phyloP scores from a whole-genome alignment of 1,140 invertebrate species.

The Drosophila micromelanica region DNA sequence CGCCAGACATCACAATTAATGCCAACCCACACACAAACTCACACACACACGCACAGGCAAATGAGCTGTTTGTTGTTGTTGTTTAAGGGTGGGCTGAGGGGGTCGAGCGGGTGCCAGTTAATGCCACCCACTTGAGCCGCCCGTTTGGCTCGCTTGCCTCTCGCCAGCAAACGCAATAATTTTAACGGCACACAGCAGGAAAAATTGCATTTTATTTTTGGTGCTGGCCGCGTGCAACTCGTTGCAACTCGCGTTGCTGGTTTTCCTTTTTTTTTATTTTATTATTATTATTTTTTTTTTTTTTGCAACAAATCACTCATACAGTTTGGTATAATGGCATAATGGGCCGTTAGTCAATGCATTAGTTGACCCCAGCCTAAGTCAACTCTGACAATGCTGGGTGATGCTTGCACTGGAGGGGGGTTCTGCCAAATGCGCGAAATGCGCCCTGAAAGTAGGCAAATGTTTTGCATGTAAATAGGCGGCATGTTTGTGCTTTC shows the following conservation, averaged over 20 bases:
- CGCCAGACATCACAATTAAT: slow-evolving; percentile 80
- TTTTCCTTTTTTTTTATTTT: slow-evolving; percentile 13
- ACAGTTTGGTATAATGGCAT: slow-evolving; percentile 37
- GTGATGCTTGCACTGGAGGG: too few relatives aligned
- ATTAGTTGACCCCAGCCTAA: slow-evolving; percentile 44
- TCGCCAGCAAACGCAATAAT: slow-evolving; percentile 49
- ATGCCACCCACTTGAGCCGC: slow-evolving; percentile 61
- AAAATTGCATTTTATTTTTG: slow-evolving; percentile 82
- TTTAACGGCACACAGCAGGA: slow-evolving; percentile 70
- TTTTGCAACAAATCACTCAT: slow-evolving; percentile 51
- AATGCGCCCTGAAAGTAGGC: slow-evolving; percentile 41
- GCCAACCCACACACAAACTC: slow-evolving; percentile 56
- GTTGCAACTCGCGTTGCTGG: slow-evolving; percentile 39
- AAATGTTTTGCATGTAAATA: slow-evolving; percentile 49
- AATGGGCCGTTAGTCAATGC: slow-evolving; percentile 73
- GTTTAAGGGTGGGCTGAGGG: slow-evolving; percentile 3
- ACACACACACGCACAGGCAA: slow-evolving; percentile 19
- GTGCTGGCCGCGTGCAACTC: slow-evolving; percentile 55
- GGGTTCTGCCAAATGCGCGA: slow-evolving; percentile 6
- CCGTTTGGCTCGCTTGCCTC: slow-evolving; percentile 17
- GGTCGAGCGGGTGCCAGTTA: slow-evolving; percentile 47
- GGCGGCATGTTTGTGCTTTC: slow-evolving; percentile 30
- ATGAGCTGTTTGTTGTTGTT: slow-evolving; percentile 3
- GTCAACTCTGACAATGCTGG: slow-evolving; percentile 7
- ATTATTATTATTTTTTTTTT: neutral